phyloP scores from a whole-genome alignment of 53 echinoderm and acorn worm species.

The Luidia sarsii region DNA sequence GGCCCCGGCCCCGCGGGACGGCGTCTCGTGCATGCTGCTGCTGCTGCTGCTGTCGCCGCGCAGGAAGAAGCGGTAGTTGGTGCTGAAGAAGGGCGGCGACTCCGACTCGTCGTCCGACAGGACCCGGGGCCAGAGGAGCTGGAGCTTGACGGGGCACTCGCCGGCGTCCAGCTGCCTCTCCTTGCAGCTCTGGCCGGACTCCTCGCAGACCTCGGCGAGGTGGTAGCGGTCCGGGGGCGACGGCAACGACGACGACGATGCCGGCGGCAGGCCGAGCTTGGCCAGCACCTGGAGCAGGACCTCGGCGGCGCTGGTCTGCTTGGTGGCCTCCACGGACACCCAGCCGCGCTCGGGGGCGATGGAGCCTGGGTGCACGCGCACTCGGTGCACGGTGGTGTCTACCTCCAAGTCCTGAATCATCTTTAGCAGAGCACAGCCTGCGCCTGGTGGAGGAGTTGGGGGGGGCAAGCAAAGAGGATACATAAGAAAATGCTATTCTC shows the following conservation, averaged over 20 bases:
- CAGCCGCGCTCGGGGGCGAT: slow-evolving; percentile 67
- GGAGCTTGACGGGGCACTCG: slow-evolving; percentile 91
- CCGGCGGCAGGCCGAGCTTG: slow-evolving; percentile 78
- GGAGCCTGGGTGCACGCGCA: slow-evolving; percentile 89
- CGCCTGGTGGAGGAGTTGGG: not conserved
- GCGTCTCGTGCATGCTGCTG: slow-evolving; percentile 76
- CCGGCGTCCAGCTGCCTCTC: slow-evolving; percentile 73
- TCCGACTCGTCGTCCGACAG: slow-evolving; percentile 60
- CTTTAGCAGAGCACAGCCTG: slow-evolving; percentile 33
- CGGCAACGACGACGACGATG: too few relatives aligned
- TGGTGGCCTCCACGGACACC: slow-evolving; percentile 88
- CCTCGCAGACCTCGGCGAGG: slow-evolving; percentile 84
- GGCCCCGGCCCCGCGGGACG: slow-evolving; percentile 57
- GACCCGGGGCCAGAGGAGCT: slow-evolving; percentile 94
- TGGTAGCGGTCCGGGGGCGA: slow-evolving; percentile 70
- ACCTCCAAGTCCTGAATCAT: slow-evolving; percentile 62
- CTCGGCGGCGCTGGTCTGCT: slow-evolving; percentile 80
- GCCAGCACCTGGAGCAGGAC: slow-evolving; percentile 61
- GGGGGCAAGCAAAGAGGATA: not conserved
- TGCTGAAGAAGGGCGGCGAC: slow-evolving; percentile 68
- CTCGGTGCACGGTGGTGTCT: slow-evolving; percentile 85
- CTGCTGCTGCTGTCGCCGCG: too few relatives aligned
- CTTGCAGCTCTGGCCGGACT: slow-evolving; percentile 85
- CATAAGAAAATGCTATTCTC: not conserved
- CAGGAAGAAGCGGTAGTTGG: slow-evolving; percentile 92